Evolutionary conservation across 2,113 vertebrate species (phyloP).

Genomic region (Heterochromis multidens): DNA sequence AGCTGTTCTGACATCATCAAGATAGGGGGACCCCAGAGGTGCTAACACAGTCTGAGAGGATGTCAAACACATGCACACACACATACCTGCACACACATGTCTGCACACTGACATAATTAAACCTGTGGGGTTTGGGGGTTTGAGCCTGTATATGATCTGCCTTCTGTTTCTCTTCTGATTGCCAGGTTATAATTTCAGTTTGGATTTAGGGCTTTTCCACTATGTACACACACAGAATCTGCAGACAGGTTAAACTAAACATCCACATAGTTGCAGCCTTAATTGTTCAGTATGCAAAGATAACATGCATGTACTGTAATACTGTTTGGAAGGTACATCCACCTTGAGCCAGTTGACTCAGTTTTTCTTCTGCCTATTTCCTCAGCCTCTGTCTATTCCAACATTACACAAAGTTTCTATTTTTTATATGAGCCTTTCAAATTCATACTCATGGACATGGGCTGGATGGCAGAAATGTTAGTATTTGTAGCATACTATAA

Average conservation of each 20-base stretch:
- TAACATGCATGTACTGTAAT: neutral
- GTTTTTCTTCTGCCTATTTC: neutral
- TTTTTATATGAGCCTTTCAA: neutral
- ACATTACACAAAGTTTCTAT: neutral
- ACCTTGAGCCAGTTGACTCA: neutral
- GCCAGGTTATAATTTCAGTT: slow-evolving; percentile 8
- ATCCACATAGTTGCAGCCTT: neutral
- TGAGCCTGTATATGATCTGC: neutral
- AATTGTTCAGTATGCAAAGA: neutral
- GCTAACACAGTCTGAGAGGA: slow-evolving; percentile 1
- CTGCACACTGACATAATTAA: slow-evolving; percentile 18
- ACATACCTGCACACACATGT: neutral
- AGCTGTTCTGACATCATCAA: slow-evolving; percentile 15
- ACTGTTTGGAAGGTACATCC: neutral
- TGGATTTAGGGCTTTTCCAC: slow-evolving; percentile 14
- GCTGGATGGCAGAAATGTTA: neutral
- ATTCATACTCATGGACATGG: neutral
- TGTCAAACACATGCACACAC: neutral
- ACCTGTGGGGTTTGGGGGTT: slow-evolving; percentile 24
- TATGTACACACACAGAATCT: neutral
- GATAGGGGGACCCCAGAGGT: slow-evolving; percentile 24
- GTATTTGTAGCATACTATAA: too few species aligned
- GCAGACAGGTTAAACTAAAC: neutral
- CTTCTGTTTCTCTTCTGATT: slow-evolving; percentile 33
- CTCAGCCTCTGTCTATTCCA: neutral